phyloP scores from a whole-genome alignment of 2,113 vertebrate species.

The Aptenodytes patagonicus region DNA sequence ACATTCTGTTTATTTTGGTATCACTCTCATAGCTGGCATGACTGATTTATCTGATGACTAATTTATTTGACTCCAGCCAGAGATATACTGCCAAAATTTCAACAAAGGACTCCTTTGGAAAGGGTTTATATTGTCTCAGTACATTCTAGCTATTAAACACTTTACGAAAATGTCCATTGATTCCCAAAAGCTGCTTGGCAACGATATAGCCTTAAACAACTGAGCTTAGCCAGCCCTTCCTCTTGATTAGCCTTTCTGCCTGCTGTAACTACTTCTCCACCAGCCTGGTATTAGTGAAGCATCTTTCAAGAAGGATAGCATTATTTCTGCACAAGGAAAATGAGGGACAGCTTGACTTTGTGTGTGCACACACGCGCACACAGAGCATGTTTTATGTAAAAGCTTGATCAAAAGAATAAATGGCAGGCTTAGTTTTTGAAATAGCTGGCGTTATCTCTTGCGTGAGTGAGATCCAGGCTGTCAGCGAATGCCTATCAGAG shows the following conservation, averaged over 20 bases:
- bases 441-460: background rate
- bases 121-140: background rate
- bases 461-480: background rate
- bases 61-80: conserved; percentile 32
- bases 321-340: background rate
- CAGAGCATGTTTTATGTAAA: background rate
- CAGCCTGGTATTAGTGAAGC: background rate
- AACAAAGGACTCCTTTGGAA: conserved; percentile 43
- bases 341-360: background rate
- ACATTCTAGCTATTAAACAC: background rate
- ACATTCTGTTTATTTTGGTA: conserved; percentile 48
- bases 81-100: conserved; percentile 16
- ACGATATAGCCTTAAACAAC: background rate
- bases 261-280: background rate
- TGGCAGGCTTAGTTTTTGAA: background rate
- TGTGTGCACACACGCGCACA: fast-evolving
- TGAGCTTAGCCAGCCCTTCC: background rate
- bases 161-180: conserved; percentile 5
- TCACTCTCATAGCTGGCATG: conserved; percentile 20
- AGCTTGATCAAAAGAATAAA: background rate
- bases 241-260: background rate
- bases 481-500: background rate
- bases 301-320: background rate
- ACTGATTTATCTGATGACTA: conserved; percentile 54
- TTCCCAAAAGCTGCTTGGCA: background rate